phyloP scores from a whole-genome alignment of 2,888 invertebrate species.

The Lydus trimaculatus region DNA sequence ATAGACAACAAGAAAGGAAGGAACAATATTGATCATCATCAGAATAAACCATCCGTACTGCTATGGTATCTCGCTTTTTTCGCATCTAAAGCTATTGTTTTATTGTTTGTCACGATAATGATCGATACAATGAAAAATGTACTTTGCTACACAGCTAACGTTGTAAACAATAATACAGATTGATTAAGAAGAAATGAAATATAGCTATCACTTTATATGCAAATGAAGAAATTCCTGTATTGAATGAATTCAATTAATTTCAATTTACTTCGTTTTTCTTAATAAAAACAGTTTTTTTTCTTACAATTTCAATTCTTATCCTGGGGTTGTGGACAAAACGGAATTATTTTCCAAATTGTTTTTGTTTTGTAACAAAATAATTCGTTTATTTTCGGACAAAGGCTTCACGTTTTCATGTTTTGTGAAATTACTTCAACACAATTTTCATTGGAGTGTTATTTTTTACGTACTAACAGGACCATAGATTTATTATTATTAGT shows the following conservation, averaged over 20 bases:
- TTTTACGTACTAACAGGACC: neutral
- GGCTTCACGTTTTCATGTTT: neutral
- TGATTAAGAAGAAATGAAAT: neutral
- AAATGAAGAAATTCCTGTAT: neutral
- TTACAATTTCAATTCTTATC: neutral
- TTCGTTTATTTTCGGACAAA: neutral
- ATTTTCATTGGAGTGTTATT: neutral
- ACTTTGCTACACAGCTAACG: neutral
- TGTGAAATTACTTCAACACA: neutral
- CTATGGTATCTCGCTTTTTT: neutral
- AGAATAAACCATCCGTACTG: neutral
- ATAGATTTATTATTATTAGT: slow-evolving; percentile 6
- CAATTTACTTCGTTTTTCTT: neutral
- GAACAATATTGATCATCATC: slow-evolving; percentile 2
- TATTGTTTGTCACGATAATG: neutral
- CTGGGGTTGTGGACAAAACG: neutral
- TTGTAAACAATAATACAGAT: neutral
- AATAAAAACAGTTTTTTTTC: neutral
- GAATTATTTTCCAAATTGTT: neutral
- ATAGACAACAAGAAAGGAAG: neutral
- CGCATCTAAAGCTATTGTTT: neutral
- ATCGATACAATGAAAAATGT: slow-evolving; percentile 1
- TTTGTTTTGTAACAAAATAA: neutral
- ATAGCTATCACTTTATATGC: neutral
- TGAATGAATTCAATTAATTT: neutral